Evolutionary conservation across 2,888 invertebrate species (phyloP).

Genomic region (Lampropteryx suffumata): DNA sequence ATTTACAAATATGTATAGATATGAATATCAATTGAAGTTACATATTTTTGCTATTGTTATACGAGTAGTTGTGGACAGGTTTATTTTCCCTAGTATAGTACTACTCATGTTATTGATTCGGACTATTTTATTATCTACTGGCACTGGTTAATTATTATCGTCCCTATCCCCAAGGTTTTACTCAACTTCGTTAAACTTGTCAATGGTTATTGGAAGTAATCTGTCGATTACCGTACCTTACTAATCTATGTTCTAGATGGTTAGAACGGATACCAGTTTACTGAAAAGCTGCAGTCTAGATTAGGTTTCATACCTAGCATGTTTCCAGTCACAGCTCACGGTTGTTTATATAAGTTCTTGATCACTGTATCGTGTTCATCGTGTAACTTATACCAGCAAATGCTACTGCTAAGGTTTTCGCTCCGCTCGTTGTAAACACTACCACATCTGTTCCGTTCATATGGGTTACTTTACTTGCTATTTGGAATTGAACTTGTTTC

Average conservation of each 20-base stretch:
- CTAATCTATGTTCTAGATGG: no score
- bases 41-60: no score
- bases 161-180: conserved; percentile 6
- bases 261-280: background rate
- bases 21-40: no score
- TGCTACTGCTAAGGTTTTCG: background rate
- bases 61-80: no score
- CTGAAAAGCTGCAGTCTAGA: background rate
- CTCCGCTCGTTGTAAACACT: background rate
- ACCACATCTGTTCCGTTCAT: conserved; percentile 1
- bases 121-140: no score
- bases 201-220: no score
- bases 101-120: no score
- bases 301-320: background rate
- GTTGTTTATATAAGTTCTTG: conserved; percentile 19
- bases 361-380: conserved; percentile 24
- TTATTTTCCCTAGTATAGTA: no score
- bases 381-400: conserved; percentile 14
- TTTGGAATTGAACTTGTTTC: no score
- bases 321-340: conserved; percentile 15
- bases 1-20: no score
- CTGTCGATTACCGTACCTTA: conserved; percentile 1
- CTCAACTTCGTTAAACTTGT: conserved; percentile 9
- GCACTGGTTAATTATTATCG: conserved; percentile 3
- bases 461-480: no score